These are phyloP conservation scores for Piscicola geometra DNA, from an alignment of 2,888 invertebrate species.

Conservation along the genomic window DNA sequence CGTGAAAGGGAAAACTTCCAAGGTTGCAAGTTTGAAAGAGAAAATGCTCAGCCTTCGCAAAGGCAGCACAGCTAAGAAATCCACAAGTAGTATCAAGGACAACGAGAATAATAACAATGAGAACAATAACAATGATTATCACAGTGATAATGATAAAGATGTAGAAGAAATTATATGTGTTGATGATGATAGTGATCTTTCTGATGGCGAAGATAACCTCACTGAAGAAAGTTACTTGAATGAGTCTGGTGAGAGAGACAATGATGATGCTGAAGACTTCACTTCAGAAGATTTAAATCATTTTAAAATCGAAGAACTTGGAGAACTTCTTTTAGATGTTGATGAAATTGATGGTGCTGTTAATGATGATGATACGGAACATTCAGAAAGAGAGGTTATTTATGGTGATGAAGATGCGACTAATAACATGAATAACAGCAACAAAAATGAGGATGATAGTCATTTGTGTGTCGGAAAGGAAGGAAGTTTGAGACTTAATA, in stretches of 20 bases:
- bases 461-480: background rate
- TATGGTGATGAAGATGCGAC: too few relatives aligned
- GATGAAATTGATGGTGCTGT: background rate
- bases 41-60: background rate
- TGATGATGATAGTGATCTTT: background rate
- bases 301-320: too few relatives aligned
- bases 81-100: background rate
- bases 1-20: background rate
- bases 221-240: background rate
- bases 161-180: background rate
- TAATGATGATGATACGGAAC: background rate
- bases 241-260: background rate
- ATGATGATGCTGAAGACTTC: constrained; percentile 1
- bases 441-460: background rate
- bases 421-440: background rate
- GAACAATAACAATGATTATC: constrained; percentile 1
- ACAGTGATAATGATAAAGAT: background rate
- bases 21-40: background rate
- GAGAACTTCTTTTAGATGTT: background rate
- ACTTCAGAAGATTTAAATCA: too few relatives aligned
- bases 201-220: background rate
- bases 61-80: background rate
- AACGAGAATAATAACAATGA: constrained; percentile 3
- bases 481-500: background rate
- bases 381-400: background rate